Evolutionary conservation across 2,797 vertebrate genomes (phyloP).

Genomic region (Sebastes oblongus): DNA sequence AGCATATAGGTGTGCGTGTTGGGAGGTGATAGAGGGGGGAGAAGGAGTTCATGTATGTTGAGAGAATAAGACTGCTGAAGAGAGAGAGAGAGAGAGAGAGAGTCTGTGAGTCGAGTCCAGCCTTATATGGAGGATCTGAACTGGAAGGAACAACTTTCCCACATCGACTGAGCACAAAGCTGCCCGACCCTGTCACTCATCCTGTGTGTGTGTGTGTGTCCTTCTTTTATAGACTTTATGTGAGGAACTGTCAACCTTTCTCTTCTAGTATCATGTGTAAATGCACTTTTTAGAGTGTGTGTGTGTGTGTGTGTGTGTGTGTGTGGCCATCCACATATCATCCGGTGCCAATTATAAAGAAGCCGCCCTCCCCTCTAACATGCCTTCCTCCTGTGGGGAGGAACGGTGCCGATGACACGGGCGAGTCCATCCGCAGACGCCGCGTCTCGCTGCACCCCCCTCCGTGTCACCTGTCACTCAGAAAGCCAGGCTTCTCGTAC

Average conservation of each 20-base stretch:
- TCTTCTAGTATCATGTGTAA: too few species aligned
- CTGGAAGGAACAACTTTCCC: constrained; percentile 48
- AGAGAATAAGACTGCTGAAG: constrained; percentile 1
- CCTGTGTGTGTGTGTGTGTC: background rate
- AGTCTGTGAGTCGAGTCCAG: constrained; percentile 13
- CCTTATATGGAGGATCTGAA: constrained; percentile 42
- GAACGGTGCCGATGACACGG: constrained; percentile 6
- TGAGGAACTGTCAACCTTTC: too few species aligned
- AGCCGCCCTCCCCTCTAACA: background rate
- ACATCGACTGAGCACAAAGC: constrained; percentile 49
- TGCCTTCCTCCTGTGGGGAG: constrained; percentile 9
- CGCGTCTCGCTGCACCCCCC: background rate
- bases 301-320: background rate
- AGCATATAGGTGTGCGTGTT: background rate
- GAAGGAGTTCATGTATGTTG: background rate
- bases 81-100: background rate
- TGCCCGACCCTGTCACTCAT: constrained; percentile 54
- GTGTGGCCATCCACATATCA: constrained; percentile 1
- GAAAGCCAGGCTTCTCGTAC: background rate
- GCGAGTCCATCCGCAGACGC: background rate
- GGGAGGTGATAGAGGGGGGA: background rate
- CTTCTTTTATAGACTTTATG: background rate
- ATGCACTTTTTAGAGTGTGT: background rate
- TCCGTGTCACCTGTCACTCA: constrained; percentile 51
- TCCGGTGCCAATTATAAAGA: constrained; percentile 44